Base-by-base conservation (phyloP, 2,888 invertebrate species). In the Onthophagus sagittarius region DNA sequence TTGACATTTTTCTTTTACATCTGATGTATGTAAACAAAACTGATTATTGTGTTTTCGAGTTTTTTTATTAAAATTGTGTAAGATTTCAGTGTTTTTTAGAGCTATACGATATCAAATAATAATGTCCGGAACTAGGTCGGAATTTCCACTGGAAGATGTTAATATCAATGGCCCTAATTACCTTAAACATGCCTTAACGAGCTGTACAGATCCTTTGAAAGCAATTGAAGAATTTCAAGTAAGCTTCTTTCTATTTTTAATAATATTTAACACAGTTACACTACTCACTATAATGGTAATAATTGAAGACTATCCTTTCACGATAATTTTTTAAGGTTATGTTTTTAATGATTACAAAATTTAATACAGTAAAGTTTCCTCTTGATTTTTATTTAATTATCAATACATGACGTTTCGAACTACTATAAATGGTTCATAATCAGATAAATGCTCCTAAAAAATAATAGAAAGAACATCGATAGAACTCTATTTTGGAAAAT, bases 161-260 rank as follows among this genome's bases (percentile, higher is more conserved):
- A 85, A 84, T 76, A 84, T 86, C 9, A 81, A 86, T 74, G 86
- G 86, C 0, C 86, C 86, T 31, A 84, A 81, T 78, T 86, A 83
- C 76, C 79, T 86, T 31, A 85, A 92, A 76, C 96, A 98, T 85
- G 94, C 97, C 9, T 88, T 98, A 13, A 97, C 97, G 11, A 97
- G 96, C 81, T 98, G 98, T 83, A 96, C 96, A 0, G 98, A 99
- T 87, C 98, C 98, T 9, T 84, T 98, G 62, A 96, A 96, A 87
- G 98, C 98, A n/a, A 99, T 99, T 77, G 97, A 98, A 88, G 97
- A 98, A 85, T 99, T 99, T 88, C 97, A 98, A 88, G 92, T 91
- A 84, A 79, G 76, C 23, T 3, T 23, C 1, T 2, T 23, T 23
- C 1, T 2, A 23, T 23, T 23, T 23, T 2, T 23, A 23, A 23